Evolutionary conservation across 2,888 invertebrate genomes (phyloP).

Genomic region (Pseudeuparius sepicola): DNA sequence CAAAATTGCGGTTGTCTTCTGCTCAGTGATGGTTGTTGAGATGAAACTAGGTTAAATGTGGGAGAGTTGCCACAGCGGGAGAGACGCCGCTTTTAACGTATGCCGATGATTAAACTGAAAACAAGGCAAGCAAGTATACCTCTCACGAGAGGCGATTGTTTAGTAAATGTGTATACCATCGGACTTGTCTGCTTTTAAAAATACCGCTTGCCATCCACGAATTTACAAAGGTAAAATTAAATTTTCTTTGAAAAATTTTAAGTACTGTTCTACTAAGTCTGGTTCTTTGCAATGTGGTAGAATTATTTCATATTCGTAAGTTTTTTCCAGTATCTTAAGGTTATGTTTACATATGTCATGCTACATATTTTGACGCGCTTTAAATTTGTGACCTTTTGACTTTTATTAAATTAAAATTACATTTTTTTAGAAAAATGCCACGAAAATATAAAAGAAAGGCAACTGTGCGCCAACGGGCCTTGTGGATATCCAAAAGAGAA

Average conservation of each 20-base stretch:
- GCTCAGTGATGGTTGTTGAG: no score
- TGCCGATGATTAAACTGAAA: constrained; percentile 8
- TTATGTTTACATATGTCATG: constrained; percentile 10
- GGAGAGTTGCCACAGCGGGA: constrained; percentile 2
- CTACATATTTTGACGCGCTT: constrained; percentile 8
- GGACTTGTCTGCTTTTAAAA: constrained; percentile 12
- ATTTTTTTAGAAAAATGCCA: constrained; percentile 3
- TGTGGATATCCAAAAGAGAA: constrained; percentile 8
- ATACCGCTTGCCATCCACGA: constrained; percentile 12
- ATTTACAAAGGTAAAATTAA: constrained; percentile 12
- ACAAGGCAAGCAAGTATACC: constrained; percentile 9
- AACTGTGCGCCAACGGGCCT: constrained; percentile 5
- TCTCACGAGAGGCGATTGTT: constrained; percentile 6
- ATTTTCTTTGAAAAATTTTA: constrained; percentile 13
- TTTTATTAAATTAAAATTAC: constrained; percentile 6
- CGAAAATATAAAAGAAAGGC: constrained; percentile 9
- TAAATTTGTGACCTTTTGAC: constrained; percentile 9
- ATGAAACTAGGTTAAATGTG: constrained; percentile 2
- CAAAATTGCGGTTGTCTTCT: no score
- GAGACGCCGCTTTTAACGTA: constrained; percentile 2
- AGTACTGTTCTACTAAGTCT: constrained; percentile 11
- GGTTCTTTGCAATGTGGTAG: constrained; percentile 9
- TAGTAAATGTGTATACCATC: constrained; percentile 12
- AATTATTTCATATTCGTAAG: constrained; percentile 5
- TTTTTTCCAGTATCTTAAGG: constrained; percentile 7